Base-by-base conservation (phyloP, 2,888 invertebrate species). In the Drosophila flavopinicola region DNA sequence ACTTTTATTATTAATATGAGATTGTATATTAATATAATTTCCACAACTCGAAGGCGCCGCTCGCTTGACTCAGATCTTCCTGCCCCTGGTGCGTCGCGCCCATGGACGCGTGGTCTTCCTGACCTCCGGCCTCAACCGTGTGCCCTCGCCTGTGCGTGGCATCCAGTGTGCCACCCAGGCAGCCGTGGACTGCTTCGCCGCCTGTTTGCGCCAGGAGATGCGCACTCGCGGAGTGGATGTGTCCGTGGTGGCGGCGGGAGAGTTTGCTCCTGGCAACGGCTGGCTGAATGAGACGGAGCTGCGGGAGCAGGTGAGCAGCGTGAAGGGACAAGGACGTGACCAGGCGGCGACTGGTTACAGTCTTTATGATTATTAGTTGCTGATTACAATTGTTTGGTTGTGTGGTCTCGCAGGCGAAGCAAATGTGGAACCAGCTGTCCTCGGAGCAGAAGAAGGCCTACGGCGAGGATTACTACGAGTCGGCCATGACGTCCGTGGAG, bases 381-480 rank as follows among this genome's bases (percentile, higher is more conserved):
- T 53, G 45, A 27, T 61, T 25, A 37, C 2, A 20, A 20, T 20
- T 35, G 29, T 9, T 17, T 24, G 1, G 23, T 5, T n/a, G 27
- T n/a, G 10, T 13, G 13, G 10, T 25, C 2, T 29, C 68, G 20
- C 93, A 95, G 91, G 96, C 96, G 5, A 94, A 94, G 65, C 94
- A 95, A 82, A 96, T 97, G 96, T 97, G 97, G 97, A 92, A 92
- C 25, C 94, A 94, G 88, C 91, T 96, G 78, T 93, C 94, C 56
- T 94, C 95, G 76, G 96, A 96, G 88, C 95, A 95, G 88, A 94
- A 94, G 85, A 93, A 94, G 84, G 94, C 95, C 71, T 97, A 96
- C 88, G 96, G 96, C 9, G 95, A 96, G 90, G 94, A 96, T 87
- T 95, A 96, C 90, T 97, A 97, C 90, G 96, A 96, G 88, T 93